Base-by-base conservation (phyloP, 1,140 invertebrate genomes). In the Drosophila pseudoobscura region DNA sequence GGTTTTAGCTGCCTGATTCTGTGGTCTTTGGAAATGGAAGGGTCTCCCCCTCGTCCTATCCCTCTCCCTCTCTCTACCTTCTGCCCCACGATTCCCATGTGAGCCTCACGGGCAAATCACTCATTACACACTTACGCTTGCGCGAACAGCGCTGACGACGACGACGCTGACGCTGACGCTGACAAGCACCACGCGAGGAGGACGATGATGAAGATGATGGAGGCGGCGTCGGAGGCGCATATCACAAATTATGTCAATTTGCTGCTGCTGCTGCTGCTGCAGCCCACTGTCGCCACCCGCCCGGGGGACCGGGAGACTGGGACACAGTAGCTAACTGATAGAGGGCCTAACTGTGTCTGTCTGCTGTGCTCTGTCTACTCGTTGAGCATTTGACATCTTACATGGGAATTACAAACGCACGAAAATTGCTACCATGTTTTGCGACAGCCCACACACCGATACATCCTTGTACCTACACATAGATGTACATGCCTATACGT, bases 221-320 rank as follows among this genome's bases (percentile, higher is more conserved):
- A 46, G 56, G 55, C 51, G 78, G 31, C 15, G 57, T 52, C 41
- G 62, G 60, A 49, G 59, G 62, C 64, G 73, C 74, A 71, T 71
- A 69, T 89, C 83, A 76, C 83, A 88, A 88, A 88, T 88, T 88
- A 89, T 88, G 83, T 88, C 83, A 88, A 88, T 88, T 88, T 88
- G 84, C 68, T 77, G 78, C 70, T 54, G 78, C 70, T 88, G 84
- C 68, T 77, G 78, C 70, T 54, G 78, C 70, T 54, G 65, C 74
- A 58, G 58, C 35, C 60, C 66, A 46, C 35, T 39, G 35, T 39
- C 35, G 35, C 11, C 35, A 39, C 68, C 60, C 62, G 70, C 78
- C 56, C 56, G 29, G 68, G 65, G 71, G 71, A 74, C 72, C 17
- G 50, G 43, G 61, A 66, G 73, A 60, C 69, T 6, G 7, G 52